phyloP scores from a whole-genome alignment of 2,888 invertebrate genomes.

The Scaptomyza parva region DNA sequence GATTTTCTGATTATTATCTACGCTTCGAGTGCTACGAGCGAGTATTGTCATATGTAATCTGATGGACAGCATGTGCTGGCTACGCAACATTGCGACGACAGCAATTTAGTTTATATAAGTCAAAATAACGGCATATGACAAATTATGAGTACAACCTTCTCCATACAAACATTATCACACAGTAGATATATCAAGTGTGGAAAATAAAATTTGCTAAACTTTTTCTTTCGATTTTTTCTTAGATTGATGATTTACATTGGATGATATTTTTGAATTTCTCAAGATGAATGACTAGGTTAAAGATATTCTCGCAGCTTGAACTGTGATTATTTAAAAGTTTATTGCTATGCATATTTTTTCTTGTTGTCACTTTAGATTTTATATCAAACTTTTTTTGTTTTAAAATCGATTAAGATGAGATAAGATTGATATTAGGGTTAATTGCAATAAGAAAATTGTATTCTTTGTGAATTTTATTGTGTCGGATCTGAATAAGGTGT shows the following conservation, averaged over 20 bases:
- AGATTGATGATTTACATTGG: neutral
- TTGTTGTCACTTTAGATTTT: no score
- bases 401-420: no score
- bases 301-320: no score
- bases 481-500: no score
- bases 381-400: no score
- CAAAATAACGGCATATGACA: slow-evolving; percentile 36
- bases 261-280: neutral
- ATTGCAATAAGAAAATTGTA: no score
- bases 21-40: slow-evolving; percentile 25
- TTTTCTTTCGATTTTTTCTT: neutral
- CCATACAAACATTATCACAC: slow-evolving; percentile 1
- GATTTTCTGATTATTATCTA: slow-evolving; percentile 54
- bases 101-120: slow-evolving; percentile 48
- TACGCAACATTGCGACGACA: slow-evolving; percentile 23
- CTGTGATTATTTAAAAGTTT: no score
- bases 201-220: neutral
- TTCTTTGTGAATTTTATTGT: no score
- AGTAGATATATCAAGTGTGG: slow-evolving; percentile 11
- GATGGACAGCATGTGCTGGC: slow-evolving; percentile 20
- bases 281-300: no score
- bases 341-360: neutral
- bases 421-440: no score
- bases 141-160: slow-evolving; percentile 1
- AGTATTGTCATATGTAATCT: slow-evolving; percentile 57